Base-by-base conservation (phyloP, 2,888 invertebrate genomes). In the Stenolophus ochropezus region DNA sequence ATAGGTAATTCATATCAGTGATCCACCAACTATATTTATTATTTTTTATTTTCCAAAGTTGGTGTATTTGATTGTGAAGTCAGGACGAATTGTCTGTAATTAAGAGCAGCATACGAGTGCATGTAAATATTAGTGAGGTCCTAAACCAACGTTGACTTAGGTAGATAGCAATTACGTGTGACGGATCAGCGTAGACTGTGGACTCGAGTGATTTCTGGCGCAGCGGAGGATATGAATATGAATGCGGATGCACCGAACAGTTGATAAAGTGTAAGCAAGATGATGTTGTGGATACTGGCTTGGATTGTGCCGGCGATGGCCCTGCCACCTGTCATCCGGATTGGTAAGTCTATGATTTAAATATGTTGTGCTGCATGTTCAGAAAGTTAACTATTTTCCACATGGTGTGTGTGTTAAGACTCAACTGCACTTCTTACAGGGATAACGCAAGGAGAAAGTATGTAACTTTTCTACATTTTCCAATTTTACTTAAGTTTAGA, bases 251-350 rank as follows among this genome's bases (percentile, higher is more conserved):
- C 78, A 76, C 82, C 73, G 47, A 33, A 42, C 77, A 82, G 49
- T 78, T 23, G 61, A 82, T 84, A 58, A 25, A 21, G 56, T 56
- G 56, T 56, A 56, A 42, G 21, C 20, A 53, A 18, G 51, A 56
- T 11, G 21, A 73, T 75, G 75, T 20, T 53, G 71, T 78, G 65
- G 49, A 58, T 47, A 49, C 61, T 85, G 76, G 83, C 86, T 33
- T 83, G 84, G 82, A 86, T 86, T 85, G 84, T 84, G 84, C 86
- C 84, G 82, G 85, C 89, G 53, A 90, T 90, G 81, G 91, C 92
- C 0, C 86, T 93, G 79, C 92, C 93, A 83, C 93, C 93, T 61
- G 93, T 94, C 85, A 91, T 94, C 88, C 92, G 93, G 86, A 92
- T 93, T 84, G 93, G 93, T 93, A 87, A 90, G 91, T 87, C 56